phyloP scores from a whole-genome alignment of 2,797 vertebrate genomes.

The Phalloptychus januarius region DNA sequence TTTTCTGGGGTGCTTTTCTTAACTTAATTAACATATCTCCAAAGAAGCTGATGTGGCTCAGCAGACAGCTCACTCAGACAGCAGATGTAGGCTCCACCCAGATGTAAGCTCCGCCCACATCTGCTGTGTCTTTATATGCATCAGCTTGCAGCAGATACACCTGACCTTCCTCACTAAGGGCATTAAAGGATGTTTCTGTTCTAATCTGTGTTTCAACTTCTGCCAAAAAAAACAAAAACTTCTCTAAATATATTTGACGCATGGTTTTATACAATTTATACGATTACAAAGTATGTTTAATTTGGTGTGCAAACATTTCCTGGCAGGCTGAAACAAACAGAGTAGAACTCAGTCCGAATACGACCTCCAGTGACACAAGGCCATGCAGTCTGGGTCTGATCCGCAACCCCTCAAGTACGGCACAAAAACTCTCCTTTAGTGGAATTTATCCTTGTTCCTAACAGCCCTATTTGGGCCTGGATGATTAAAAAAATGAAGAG shows the following conservation, averaged over 20 bases:
- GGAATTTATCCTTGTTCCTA: constrained; percentile 30
- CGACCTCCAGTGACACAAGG: background rate
- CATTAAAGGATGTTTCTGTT: background rate
- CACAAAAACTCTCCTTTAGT: constrained; percentile 3
- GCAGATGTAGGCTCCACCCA: too few species aligned
- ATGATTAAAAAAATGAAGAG: constrained; percentile 17
- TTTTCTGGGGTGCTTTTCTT: background rate
- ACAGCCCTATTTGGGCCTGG: constrained; percentile 8
- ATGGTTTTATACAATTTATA: background rate
- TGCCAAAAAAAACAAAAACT: background rate
- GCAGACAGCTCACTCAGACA: background rate
- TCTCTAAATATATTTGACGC: background rate
- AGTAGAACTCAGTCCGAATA: background rate
- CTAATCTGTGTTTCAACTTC: background rate
- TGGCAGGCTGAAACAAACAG: background rate
- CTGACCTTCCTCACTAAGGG: background rate
- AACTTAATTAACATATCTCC: background rate
- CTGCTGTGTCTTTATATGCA: background rate
- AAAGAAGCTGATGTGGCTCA: background rate
- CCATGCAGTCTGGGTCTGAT: background rate
- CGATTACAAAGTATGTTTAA: background rate
- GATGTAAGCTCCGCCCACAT: background rate
- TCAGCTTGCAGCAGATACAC: background rate
- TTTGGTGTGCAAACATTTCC: background rate
- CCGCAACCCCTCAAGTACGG: background rate